phyloP scores from a whole-genome alignment of 1,140 invertebrate species.

The Apocrypta bakeri region DNA sequence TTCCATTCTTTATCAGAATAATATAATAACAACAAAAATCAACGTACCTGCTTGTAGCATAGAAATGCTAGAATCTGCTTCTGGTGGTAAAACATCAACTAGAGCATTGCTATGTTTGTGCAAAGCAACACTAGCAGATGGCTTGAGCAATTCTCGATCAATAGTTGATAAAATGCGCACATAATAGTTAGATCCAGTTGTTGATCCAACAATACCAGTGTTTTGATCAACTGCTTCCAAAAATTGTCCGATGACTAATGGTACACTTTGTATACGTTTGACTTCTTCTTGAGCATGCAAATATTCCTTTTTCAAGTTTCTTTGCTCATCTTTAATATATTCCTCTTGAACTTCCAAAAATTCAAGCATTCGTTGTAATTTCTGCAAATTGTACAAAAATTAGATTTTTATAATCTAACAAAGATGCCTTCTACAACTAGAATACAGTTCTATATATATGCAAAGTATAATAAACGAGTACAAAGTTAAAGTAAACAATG shows the following conservation, averaged over 20 bases:
- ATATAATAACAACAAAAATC: background rate
- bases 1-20: background rate
- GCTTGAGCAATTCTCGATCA: constrained; percentile 95
- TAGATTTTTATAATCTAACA: too few relatives aligned
- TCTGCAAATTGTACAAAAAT: constrained; percentile 76
- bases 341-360: constrained; percentile 98
- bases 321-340: constrained; percentile 98
- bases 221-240: constrained; percentile 98
- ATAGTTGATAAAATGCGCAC: constrained; percentile 97
- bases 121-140: constrained; percentile 95
- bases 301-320: constrained; percentile 98
- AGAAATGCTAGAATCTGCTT: constrained; percentile 97
- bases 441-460: too few relatives aligned
- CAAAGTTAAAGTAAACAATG: background rate
- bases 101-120: constrained; percentile 99
- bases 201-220: constrained; percentile 91
- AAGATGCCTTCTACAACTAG: too few relatives aligned
- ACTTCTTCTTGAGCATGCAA: constrained; percentile 98
- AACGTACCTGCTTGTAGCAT: constrained; percentile 91
- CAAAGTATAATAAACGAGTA: background rate
- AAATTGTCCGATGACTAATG: constrained; percentile 98
- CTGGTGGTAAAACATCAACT: constrained; percentile 97
- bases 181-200: constrained; percentile 96
- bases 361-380: constrained; percentile 95
- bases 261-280: constrained; percentile 97